Conservation (phyloP, 1,140 invertebrate species). For the Phortica variegata region DNA sequence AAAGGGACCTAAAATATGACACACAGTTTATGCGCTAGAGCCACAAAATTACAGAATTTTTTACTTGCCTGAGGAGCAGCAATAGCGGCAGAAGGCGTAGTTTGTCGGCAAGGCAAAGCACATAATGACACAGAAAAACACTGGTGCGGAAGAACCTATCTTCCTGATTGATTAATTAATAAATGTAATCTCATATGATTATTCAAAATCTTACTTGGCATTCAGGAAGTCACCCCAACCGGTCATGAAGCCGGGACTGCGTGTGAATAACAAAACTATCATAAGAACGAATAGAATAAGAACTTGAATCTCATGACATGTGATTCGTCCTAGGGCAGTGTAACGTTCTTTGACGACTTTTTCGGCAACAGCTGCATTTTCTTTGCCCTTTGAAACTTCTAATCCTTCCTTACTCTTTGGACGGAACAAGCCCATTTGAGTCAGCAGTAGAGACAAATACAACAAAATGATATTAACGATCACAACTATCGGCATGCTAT, state of each 20-base stretch:
- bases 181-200: neutral
- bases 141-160: conserved; percentile 76
- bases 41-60: neutral
- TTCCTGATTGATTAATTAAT: conserved; percentile 59
- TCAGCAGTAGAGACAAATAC: conserved; percentile 69
- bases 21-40: too few species aligned
- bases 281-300: conserved; percentile 73
- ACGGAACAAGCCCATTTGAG: conserved; percentile 72
- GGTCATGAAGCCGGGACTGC: conserved; percentile 66
- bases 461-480: conserved; percentile 67
- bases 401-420: conserved; percentile 59
- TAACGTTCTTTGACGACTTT: conserved; percentile 69
- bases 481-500: conserved; percentile 64
- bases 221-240: conserved; percentile 39
- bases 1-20: conserved; percentile 22
- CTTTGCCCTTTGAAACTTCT: conserved; percentile 58
- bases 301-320: conserved; percentile 78
- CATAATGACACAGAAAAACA: conserved; percentile 70
- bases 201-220: conserved; percentile 17
- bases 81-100: conserved; percentile 45
- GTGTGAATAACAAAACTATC: conserved; percentile 81
- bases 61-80: conserved; percentile 27
- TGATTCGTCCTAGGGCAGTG: conserved; percentile 71
- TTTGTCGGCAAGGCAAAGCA: conserved; percentile 79
- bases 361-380: conserved; percentile 62